phyloP scores from a whole-genome alignment of 1,140 invertebrate species.

The Drosophila jambulina region DNA sequence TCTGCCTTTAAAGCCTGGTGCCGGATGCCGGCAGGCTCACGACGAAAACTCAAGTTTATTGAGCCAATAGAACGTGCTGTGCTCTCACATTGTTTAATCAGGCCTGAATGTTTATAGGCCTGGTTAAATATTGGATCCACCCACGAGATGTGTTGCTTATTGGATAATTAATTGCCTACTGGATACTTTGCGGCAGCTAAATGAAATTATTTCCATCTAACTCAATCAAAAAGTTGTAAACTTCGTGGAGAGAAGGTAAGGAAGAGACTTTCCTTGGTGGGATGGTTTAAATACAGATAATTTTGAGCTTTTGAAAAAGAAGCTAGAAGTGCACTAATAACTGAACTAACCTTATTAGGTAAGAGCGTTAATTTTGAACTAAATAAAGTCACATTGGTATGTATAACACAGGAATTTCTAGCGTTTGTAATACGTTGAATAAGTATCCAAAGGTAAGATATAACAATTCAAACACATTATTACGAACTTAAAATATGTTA shows the following conservation, averaged over 20 bases:
- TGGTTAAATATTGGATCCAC: constrained; percentile 50
- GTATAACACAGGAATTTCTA: too few species aligned
- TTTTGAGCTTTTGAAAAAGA: too few species aligned
- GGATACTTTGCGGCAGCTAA: constrained; percentile 25
- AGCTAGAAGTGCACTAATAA: neutral
- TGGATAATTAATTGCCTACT: constrained; percentile 26
- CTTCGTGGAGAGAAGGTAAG: neutral
- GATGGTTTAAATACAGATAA: neutral
- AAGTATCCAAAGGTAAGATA: neutral
- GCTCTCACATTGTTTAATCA: constrained; percentile 69
- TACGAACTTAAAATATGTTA: neutral
- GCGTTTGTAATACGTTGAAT: neutral
- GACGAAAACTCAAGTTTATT: constrained; percentile 56
- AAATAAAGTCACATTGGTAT: too few species aligned
- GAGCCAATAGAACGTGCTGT: constrained; percentile 56
- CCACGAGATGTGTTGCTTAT: constrained; percentile 11
- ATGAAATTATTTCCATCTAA: constrained; percentile 22
- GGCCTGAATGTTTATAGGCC: constrained; percentile 66
- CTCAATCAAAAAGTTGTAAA: constrained; percentile 15
- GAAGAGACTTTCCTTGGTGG: neutral
- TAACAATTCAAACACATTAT: neutral
- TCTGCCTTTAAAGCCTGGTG: constrained; percentile 16
- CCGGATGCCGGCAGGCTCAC: constrained; percentile 1
- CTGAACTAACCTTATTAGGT: too few species aligned
- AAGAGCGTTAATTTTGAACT: too few species aligned